Evolutionary conservation across 2,113 vertebrate genomes (phyloP), one percentile per base, ranked within the genome.

Genomic region (Spea multiplicata): DNA sequence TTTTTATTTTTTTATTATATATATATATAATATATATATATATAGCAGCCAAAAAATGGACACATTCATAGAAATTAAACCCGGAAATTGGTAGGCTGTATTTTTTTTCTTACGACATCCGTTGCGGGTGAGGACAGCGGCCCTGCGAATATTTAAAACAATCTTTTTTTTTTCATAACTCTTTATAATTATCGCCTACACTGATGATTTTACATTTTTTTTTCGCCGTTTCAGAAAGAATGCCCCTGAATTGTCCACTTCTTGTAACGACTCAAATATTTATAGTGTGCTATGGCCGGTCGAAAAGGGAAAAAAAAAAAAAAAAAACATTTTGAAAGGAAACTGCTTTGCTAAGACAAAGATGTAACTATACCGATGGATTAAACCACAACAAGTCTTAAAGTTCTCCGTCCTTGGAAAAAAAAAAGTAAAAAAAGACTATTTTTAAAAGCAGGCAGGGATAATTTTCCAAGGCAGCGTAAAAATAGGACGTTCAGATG

Each of bases 231-330:
- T 4, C 4, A 83, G 84, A 65, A 86, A 85, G 84, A 90, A 85
- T 84, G 79, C 76, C 83, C 86, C 70, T 81, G 75, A n/a, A 83
- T 45, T 0, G 70, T 86, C 83, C 83, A 84, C 79, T 90, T 87
- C 93, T 92, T 92, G 88, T 91, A 66, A 5, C 78, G 78, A 75
- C 82, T 89, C 30, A 92, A 93, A 94, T 94, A 93, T 92, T 93
- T 95, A 88, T 86, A 86, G 92, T 94, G n/a, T 93, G 89, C 92
- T 90, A 92, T 92, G 93, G 90, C 44, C 82, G 93, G 88, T 89
- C 88, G 84, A 86, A 59, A 83, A 87, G 84, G 79, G 85, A 83
- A 83, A 85, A 87, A 83, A 83, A 81, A 83, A 49, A 64, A 64
- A 16, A 64, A 16, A 5, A 64, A 64, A 5, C 61, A 16, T 84